phyloP scores from a whole-genome alignment of 2,113 vertebrate genomes.

The Caranx melampygus region DNA sequence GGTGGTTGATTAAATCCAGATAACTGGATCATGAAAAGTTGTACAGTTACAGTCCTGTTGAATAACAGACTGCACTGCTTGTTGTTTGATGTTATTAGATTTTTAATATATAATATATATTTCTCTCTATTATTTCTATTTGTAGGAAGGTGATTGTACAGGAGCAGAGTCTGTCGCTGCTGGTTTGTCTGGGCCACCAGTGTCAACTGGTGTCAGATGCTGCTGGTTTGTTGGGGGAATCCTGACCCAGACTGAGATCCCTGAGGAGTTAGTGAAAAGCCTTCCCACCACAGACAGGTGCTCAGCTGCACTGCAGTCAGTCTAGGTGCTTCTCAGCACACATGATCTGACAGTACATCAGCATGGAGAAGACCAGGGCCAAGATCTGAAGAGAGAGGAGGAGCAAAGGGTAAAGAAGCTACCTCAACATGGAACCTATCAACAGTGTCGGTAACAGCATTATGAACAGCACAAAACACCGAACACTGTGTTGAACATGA shows the following conservation, averaged over 20 bases:
- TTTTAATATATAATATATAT: background rate
- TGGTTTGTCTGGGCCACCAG: background rate
- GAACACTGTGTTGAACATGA: too few species aligned
- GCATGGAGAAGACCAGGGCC: conserved; percentile 87
- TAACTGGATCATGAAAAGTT: background rate
- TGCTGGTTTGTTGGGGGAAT: background rate
- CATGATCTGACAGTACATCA: conserved; percentile 89
- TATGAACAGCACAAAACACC: too few species aligned
- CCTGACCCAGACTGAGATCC: background rate
- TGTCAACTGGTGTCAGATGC: background rate
- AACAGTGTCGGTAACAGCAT: too few species aligned
- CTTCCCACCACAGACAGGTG: background rate
- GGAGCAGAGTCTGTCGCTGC: background rate
- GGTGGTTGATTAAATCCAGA: background rate
- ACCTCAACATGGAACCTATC: background rate
- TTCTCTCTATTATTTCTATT: background rate
- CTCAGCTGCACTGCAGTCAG: conserved; percentile 62
- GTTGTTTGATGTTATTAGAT: background rate
- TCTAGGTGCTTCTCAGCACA: conserved; percentile 85
- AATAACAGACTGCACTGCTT: background rate
- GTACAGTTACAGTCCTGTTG: background rate
- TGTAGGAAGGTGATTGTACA: background rate
- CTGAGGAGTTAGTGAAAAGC: background rate
- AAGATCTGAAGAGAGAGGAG: conserved; percentile 77
- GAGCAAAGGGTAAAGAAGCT: background rate